These are phyloP conservation scores for Ladona fulva DNA, from an alignment of 1,140 invertebrate genomes.

Conservation along the genomic window DNA sequence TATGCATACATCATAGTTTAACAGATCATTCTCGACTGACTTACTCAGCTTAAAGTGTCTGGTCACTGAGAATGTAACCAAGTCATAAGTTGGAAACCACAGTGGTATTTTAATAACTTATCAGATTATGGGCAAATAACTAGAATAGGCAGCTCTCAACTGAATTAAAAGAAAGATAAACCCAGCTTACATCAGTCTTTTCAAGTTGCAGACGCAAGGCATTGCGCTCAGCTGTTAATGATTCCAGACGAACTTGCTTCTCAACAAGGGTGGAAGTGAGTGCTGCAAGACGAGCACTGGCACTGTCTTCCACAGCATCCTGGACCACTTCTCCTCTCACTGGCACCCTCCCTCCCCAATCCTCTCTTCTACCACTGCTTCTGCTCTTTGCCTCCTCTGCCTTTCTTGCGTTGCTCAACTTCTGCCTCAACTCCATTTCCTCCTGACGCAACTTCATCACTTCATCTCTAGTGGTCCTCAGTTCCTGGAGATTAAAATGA, in stretches of 20 bases:
- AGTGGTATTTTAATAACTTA: too few relatives aligned
- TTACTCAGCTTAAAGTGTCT: too few relatives aligned
- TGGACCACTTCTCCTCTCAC: not conserved
- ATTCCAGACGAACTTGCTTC: conserved; percentile 69
- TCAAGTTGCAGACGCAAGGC: conserved; percentile 68
- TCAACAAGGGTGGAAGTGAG: conserved; percentile 70
- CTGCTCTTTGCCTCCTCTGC: not conserved
- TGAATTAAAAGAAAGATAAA: too few relatives aligned
- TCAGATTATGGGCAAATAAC: too few relatives aligned
- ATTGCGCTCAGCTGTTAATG: conserved; percentile 67
- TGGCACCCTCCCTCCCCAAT: not conserved
- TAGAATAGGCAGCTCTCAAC: too few relatives aligned
- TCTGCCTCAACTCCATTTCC: not conserved
- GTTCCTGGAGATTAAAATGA: not conserved
- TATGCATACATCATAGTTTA: too few relatives aligned
- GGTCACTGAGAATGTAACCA: too few relatives aligned
- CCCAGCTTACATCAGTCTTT: conserved; percentile 58
- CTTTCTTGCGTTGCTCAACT: not conserved
- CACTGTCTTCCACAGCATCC: not conserved
- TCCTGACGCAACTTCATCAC: not conserved
- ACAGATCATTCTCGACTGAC: too few relatives aligned
- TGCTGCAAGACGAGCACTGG: not conserved
- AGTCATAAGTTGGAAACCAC: too few relatives aligned
- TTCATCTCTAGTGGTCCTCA: not conserved
- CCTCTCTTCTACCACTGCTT: not conserved